Evolutionary conservation across 2,797 vertebrate species (phyloP).

Genomic region (Myotis vivesi): DNA sequence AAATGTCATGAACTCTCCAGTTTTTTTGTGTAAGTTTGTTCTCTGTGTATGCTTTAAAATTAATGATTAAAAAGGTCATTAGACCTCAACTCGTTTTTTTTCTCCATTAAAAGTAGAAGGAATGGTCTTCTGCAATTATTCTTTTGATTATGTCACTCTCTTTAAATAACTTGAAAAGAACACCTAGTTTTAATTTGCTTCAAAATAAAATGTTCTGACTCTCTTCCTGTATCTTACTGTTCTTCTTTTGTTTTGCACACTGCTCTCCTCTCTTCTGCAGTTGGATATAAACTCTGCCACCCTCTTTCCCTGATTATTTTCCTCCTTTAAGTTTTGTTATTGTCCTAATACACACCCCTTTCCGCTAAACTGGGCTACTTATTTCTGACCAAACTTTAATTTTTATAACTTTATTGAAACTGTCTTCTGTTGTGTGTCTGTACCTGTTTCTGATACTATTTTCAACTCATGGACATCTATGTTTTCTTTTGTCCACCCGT

Average conservation of each 20-base stretch:
- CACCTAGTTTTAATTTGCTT: constrained; percentile 39
- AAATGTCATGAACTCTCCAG: neutral
- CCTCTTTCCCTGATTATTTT: neutral
- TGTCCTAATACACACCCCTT: neutral
- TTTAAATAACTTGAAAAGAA: constrained; percentile 62
- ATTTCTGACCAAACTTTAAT: neutral
- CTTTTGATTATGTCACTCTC: constrained; percentile 28
- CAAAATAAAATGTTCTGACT: constrained; percentile 39
- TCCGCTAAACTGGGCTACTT: neutral
- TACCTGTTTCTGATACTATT: neutral
- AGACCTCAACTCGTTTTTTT: neutral
- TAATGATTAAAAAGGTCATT: constrained; percentile 21
- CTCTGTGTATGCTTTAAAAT: neutral
- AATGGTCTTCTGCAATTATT: neutral
- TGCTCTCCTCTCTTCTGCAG: neutral
- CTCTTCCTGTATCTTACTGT: neutral
- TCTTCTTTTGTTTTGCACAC: neutral
- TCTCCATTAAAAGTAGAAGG: neutral
- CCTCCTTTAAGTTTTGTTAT: neutral
- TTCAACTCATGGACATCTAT: neutral
- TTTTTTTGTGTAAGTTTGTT: constrained; percentile 14
- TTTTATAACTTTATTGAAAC: neutral
- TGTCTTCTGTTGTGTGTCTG: neutral
- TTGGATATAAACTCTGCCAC: neutral
- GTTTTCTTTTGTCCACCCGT: neutral